phyloP scores from a whole-genome alignment of 2,797 vertebrate genomes.

The Merluccius polli region DNA sequence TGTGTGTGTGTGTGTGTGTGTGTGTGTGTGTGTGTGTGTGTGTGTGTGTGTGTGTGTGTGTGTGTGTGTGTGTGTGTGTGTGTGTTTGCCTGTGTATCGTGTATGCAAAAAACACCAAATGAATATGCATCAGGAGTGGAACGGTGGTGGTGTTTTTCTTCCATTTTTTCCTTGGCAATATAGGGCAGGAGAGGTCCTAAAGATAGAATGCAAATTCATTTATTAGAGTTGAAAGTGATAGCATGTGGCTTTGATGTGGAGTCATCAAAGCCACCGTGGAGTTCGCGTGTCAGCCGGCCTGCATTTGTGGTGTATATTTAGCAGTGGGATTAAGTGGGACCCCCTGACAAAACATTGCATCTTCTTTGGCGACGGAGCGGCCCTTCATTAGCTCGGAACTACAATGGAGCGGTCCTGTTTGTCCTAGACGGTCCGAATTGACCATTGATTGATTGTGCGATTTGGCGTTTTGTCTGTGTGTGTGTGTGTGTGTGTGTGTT shows the following conservation, averaged over 20 bases:
- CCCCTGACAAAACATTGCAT: neutral
- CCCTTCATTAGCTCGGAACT: no score
- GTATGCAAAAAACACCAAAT: neutral
- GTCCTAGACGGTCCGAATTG: no score
- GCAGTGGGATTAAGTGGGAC: neutral
- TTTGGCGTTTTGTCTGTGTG: neutral
- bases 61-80: slow-evolving; percentile 4
- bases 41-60: neutral
- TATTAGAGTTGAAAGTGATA: neutral
- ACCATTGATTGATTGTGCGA: neutral
- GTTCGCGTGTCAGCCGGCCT: neutral
- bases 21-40: neutral
- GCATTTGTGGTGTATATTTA: neutral
- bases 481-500: neutral
- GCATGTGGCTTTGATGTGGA: neutral
- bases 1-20: neutral
- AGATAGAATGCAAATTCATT: neutral
- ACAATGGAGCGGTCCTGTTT: neutral
- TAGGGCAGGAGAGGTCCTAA: neutral
- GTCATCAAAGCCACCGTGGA: neutral
- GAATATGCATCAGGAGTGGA: neutral
- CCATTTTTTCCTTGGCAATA: neutral
- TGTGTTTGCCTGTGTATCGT: neutral
- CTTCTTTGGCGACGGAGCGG: neutral
- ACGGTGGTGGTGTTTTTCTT: neutral